Evolutionary conservation across 2,888 invertebrate genomes (phyloP).

Genomic region (Hirudinaria manillensis): DNA sequence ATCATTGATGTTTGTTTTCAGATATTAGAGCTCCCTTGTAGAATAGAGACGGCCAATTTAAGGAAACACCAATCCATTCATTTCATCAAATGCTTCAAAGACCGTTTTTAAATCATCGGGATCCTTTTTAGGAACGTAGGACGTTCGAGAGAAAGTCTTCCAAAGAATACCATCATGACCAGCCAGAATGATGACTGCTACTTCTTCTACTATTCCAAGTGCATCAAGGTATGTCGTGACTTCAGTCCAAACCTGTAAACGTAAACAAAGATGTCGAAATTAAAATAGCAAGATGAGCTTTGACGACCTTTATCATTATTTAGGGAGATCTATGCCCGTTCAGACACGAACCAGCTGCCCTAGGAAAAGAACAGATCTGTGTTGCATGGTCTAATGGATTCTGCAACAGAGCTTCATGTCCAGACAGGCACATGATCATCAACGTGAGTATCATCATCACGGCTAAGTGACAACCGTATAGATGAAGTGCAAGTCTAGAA

Average conservation of each 20-base stretch:
- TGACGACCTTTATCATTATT: not conserved
- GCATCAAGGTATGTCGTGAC: conserved; percentile 67
- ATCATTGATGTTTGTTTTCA: no score
- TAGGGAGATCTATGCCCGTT: conserved; percentile 75
- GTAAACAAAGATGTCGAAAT: not conserved
- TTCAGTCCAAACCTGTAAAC: not conserved
- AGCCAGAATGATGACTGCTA: conserved; percentile 68
- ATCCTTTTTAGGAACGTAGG: no score
- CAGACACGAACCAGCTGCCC: conserved; percentile 75
- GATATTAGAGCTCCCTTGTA: no score
- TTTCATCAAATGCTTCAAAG: not conserved
- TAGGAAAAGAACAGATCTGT: conserved; percentile 76
- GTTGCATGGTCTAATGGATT: conserved; percentile 75
- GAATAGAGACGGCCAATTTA: no score
- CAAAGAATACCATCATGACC: not conserved
- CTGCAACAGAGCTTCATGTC: conserved; percentile 69
- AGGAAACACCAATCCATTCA: not conserved
- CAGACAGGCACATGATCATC: conserved; percentile 77
- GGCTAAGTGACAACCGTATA: no score
- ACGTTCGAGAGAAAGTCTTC: no score
- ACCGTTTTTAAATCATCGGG: no score
- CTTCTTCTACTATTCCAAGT: conserved; percentile 80
- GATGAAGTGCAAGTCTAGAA: no score
- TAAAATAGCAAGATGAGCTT: not conserved
- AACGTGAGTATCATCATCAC: conserved; percentile 59